Percentiles rank a stretch among this genome's conserved stretches.
Conservation (phyloP, 2,797 vertebrate genomes). For the Novumbra hubbsi region DNA sequence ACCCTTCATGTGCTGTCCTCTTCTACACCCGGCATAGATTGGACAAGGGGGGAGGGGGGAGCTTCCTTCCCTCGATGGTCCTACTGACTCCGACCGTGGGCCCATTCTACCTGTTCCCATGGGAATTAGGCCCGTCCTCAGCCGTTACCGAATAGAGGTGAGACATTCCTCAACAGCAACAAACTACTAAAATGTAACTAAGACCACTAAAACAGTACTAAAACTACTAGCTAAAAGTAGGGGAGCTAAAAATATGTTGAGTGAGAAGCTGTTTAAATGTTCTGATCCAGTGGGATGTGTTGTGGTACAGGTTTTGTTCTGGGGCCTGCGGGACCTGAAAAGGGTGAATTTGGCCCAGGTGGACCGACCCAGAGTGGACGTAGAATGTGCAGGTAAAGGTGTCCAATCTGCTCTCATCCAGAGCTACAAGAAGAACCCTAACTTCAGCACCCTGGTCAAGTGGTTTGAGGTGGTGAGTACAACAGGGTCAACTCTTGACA, state of each 20-base stretch:
- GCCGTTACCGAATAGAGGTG: slow-evolving; percentile 96
- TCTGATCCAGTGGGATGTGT: not conserved
- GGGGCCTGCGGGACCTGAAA: slow-evolving; percentile 96
- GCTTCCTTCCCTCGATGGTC: slow-evolving; percentile 85
- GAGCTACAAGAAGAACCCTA: slow-evolving; percentile 98
- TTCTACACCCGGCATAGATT: slow-evolving; percentile 69
- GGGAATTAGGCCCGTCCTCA: slow-evolving; percentile 91
- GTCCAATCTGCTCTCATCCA: slow-evolving; percentile 93
- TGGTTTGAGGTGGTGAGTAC: slow-evolving; percentile 97
- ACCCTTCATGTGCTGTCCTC: not conserved
- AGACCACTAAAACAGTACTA: not conserved
- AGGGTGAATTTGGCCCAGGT: slow-evolving; percentile 95
- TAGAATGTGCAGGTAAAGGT: slow-evolving; percentile 92
- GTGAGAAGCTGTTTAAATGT: not conserved
- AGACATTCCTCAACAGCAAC: slow-evolving; percentile 17
- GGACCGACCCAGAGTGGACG: slow-evolving; percentile 93
- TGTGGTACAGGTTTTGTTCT: slow-evolving; percentile 85
- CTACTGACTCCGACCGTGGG: slow-evolving; percentile 84
- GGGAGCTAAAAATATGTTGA: not conserved
- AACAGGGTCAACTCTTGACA: not conserved
- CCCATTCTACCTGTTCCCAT: slow-evolving; percentile 92
- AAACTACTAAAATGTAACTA: not conserved
- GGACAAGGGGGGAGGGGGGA: slow-evolving; percentile 86
- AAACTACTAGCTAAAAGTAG: not conserved
- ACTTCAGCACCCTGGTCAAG: slow-evolving; percentile 95